These are phyloP conservation scores for Enteromius radiatus DNA, from an alignment of 2,797 vertebrate genomes.

Conservation along the genomic window DNA sequence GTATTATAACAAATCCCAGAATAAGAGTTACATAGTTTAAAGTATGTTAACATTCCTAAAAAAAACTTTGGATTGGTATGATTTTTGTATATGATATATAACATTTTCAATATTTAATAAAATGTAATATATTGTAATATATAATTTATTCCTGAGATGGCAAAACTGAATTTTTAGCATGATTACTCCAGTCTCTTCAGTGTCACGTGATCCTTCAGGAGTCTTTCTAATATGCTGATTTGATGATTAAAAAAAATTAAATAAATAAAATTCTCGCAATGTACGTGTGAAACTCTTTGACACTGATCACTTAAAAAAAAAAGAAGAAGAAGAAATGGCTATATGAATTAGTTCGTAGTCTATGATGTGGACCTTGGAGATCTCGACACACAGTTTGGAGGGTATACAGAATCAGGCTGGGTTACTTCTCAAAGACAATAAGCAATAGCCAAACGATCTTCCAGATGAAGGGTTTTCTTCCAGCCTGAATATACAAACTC, in stretches of 20 bases:
- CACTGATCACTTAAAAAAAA: too few relatives aligned
- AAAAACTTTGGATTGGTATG: not conserved
- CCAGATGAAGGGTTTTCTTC: constrained; percentile 60
- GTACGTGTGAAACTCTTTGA: not conserved
- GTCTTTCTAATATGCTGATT: too few relatives aligned
- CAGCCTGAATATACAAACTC: constrained; percentile 52
- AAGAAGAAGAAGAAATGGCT: constrained; percentile 3
- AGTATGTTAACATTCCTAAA: not conserved
- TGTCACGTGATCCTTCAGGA: too few relatives aligned
- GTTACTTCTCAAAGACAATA: constrained; percentile 72
- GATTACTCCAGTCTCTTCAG: too few relatives aligned
- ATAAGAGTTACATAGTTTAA: not conserved
- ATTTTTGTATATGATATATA: not conserved
- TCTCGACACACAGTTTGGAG: not conserved
- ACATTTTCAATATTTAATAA: not conserved
- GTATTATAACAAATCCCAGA: not conserved
- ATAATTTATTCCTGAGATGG: not conserved
- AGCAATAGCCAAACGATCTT: constrained; percentile 64
- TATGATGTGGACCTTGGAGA: constrained; percentile 6
- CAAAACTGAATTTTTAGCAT: too few relatives aligned
- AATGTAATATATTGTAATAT: too few relatives aligned
- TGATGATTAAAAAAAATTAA: too few relatives aligned
- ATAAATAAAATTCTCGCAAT: not conserved
- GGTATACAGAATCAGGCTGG: constrained; percentile 56
- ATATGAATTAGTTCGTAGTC: constrained; percentile 1